Evolutionary conservation across 2,113 vertebrate species (phyloP), one percentile per base, ranked within the genome.

Genomic region (Cisticola juncidis): DNA sequence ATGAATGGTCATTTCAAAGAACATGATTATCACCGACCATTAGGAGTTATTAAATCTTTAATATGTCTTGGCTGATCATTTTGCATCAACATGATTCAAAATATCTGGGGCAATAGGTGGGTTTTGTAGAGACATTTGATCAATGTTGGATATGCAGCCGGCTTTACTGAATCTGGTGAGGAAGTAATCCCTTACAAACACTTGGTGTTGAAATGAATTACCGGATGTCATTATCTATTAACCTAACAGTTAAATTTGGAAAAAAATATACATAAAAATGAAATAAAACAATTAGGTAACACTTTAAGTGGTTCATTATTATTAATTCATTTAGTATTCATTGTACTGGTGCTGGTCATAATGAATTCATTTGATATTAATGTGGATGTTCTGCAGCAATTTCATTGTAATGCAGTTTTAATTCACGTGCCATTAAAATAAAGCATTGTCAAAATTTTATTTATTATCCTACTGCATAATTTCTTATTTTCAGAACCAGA

Each of bases 321-420:
- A 98, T 98, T 98, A 98, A 98, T 98, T 98, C 97, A 98, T 98
- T 98, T 98, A 97, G 93, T 98, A 98, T 98, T 98, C 97, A 97
- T 97, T 98, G 93, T 97, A 97, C 92, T 95, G 62, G 62, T 96
- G 78, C 94, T 97, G 97, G 96, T 96, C 97, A 97, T 98, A 98
- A 98, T 98, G 97, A 98, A 98, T 98, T 98, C 98, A 98, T 98
- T 97, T 97, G 95, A 96, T 98, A 98, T 98, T 98, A 97, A 98
- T 98, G 90, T 96, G 88, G 96, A 95, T 96, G 96, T 97, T 98
- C 97, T 97, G 94, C 53, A 90, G 96, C 96, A 97, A 98, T 98
- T 98, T 98, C 92, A 97, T 96, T 97, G 96, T 97, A 98, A 98
- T 97, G 94, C 87, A 97, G 92, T 97, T 98, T 98, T 98, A 98